Base-by-base conservation (phyloP, 2,797 vertebrate species). In the Propithecus deckenii region DNA sequence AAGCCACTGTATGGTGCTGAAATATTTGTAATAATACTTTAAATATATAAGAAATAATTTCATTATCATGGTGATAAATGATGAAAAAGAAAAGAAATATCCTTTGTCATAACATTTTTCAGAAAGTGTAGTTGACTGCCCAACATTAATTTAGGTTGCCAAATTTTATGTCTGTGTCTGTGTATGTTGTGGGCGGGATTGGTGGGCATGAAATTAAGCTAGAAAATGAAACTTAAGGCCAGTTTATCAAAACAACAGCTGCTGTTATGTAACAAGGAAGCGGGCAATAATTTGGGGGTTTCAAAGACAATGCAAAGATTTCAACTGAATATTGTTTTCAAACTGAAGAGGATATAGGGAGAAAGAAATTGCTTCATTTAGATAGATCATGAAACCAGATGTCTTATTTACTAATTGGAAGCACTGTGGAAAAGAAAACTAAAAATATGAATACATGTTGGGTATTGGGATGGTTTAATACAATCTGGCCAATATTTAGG, bases 221-320 rank as follows among this genome's bases (percentile, higher is more conserved):
- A 32, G 32, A 61, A 86, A 92, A 71, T 94, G 43, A 92, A 96
- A 78, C 12, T n/a, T 48, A 78, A 88, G 25, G 8, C 30, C 23
- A 52, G 1, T 92, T 92, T 85, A 50, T 13, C 32, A 91, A 85
- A 89, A 76, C 14, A 92, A 74, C 17, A 84, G 23, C 4, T 71
- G 11, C 25, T 90, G 3, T 95, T 92, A 74, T 7, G 8, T 86
- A 96, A 95, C 43, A 91, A 90, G 25, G 46, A 95, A 48, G 59
- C 89, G 32, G 30, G 17, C 41, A 95, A 55, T 78, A 43, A 41
- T 80, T 71, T 59, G 10, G 7, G 12, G 10, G 11, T 38, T 83
- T 83, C 65, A 63, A 87, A 89, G 18, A 63, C 38, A 93, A 71
- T 15, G 50, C 11, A 67, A 86, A 63, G 22, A 94, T 88, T 61